These are phyloP conservation scores for Myrmecobius fasciatus DNA, from an alignment of 2,113 vertebrate species.

Conservation along the genomic window DNA sequence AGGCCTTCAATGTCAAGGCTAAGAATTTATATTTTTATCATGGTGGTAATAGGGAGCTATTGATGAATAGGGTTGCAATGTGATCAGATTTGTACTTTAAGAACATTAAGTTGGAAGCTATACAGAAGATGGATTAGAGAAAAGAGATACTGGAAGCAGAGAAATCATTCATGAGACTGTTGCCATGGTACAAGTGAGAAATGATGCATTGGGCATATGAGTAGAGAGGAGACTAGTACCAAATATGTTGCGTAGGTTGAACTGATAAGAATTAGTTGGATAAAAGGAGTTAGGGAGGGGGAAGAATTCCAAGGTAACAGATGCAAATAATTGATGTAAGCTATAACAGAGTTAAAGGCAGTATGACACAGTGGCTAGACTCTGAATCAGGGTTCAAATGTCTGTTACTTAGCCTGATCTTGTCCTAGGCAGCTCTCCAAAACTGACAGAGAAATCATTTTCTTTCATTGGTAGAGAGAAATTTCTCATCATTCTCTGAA, in stretches of 20 bases:
- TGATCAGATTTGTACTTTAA: background rate
- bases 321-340: background rate
- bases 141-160: background rate
- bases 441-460: background rate
- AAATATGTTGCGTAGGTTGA: background rate
- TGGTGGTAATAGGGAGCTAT: background rate
- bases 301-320: background rate
- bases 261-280: background rate
- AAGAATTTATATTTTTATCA: background rate
- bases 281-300: background rate
- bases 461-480: background rate
- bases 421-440: background rate
- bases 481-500: background rate
- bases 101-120: background rate
- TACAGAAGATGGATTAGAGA: background rate
- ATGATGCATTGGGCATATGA: background rate
- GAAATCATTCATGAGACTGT: background rate
- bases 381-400: background rate
- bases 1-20: background rate
- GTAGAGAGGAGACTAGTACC: background rate
- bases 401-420: background rate
- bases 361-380: background rate
- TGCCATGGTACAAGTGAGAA: background rate
- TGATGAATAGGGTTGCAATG: background rate
- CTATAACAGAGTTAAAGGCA: background rate